Percentiles rank a stretch among this genome's conserved stretches.
Evolutionary conservation across 1,140 invertebrate genomes (phyloP).

Genomic region (Xylocopa sonorina): DNA sequence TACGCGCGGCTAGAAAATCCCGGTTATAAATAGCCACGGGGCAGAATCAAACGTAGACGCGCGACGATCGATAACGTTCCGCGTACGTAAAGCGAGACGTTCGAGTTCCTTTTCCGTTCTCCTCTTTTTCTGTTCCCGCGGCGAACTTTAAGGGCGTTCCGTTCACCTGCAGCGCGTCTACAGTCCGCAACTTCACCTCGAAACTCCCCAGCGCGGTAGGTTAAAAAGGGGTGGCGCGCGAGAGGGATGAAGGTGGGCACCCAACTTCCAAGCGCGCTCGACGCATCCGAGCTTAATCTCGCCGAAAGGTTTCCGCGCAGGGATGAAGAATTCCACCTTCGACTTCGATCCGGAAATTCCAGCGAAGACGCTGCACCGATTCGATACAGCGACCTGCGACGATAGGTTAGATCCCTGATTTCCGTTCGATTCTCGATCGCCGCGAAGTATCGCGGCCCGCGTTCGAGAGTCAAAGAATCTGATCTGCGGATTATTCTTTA

Average conservation of each 20-base stretch:
- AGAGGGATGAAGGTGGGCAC: neutral
- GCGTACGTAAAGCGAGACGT: neutral
- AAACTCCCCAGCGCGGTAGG: slow-evolving; percentile 30
- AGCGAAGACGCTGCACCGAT: neutral
- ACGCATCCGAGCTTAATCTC: slow-evolving; percentile 44
- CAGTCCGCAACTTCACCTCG: slow-evolving; percentile 44
- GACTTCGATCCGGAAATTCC: slow-evolving; percentile 31
- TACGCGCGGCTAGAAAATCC: neutral
- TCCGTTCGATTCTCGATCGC: too few relatives aligned
- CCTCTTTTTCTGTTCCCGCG: neutral
- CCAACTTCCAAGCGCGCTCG: slow-evolving; percentile 29
- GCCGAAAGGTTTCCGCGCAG: slow-evolving; percentile 8
- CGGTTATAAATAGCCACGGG: slow-evolving; percentile 14
- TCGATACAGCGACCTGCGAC: neutral
- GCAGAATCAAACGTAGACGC: neutral
- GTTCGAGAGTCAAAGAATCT: too few relatives aligned
- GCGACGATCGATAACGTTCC: neutral
- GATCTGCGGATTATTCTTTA: too few relatives aligned
- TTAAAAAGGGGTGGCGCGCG: too few relatives aligned
- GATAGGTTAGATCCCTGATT: too few relatives aligned
- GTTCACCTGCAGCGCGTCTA: slow-evolving; percentile 12
- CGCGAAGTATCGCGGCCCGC: too few relatives aligned
- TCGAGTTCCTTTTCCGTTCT: slow-evolving; percentile 1
- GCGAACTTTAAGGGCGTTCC: neutral
- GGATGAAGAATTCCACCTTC: slow-evolving; percentile 23